Conservation (phyloP, 2,113 vertebrate genomes). For the Aspiorhynchus laticeps region DNA sequence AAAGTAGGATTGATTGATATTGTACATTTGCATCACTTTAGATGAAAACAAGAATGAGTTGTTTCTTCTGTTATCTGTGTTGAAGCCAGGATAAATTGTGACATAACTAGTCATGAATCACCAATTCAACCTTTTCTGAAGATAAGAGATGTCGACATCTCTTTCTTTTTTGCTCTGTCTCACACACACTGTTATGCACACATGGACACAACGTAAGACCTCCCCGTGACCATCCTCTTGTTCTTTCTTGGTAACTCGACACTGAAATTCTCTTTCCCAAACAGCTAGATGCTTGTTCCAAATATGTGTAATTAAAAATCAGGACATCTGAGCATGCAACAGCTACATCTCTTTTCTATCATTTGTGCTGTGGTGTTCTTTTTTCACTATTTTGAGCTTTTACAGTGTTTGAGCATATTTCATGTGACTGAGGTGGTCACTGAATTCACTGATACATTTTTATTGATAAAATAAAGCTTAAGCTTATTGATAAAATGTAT, state of each 20-base stretch:
- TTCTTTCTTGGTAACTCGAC: not conserved
- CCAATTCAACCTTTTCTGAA: not conserved
- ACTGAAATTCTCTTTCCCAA: not conserved
- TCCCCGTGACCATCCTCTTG: not conserved
- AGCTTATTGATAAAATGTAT: no score
- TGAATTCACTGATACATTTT: not conserved
- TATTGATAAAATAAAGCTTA: no score
- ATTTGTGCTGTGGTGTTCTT: conserved; percentile 4
- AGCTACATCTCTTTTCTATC: conserved; percentile 2
- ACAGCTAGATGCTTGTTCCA: not conserved
- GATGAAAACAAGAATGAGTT: not conserved
- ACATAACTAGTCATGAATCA: not conserved
- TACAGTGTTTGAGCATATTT: not conserved
- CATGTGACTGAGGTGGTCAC: not conserved
- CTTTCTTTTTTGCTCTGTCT: not conserved
- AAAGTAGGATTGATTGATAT: not conserved
- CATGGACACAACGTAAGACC: not conserved
- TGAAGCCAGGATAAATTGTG: not conserved
- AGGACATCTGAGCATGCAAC: conserved; percentile 19
- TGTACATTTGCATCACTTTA: not conserved
- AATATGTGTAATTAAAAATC: conserved; percentile 2
- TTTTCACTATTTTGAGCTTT: conserved; percentile 16
- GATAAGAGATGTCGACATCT: not conserved
- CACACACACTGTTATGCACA: not conserved
- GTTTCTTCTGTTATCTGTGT: not conserved